A percentile compares a stretch with the other conserved stretches of the same genome.
These are phyloP conservation scores for Empidonax alnorum DNA, from an alignment of 2,113 vertebrate genomes.

Conservation along the genomic window DNA sequence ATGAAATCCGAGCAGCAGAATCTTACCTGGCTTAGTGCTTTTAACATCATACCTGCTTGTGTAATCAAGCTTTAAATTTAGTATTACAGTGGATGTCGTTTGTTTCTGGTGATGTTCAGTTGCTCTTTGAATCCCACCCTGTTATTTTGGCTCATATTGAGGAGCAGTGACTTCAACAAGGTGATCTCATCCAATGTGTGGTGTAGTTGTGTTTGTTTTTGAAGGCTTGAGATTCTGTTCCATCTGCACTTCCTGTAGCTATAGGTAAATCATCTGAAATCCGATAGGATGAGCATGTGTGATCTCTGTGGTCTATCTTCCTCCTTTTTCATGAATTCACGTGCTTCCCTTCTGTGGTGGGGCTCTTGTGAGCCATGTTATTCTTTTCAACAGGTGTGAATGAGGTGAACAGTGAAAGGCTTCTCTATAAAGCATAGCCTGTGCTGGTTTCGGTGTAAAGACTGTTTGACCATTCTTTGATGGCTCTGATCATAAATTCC, in stretches of 20 bases:
- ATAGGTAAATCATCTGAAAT: background rate
- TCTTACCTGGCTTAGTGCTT: background rate
- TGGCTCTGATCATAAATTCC: background rate
- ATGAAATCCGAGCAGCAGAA: background rate
- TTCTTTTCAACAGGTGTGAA: background rate
- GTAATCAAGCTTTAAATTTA: background rate
- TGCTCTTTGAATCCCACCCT: background rate
- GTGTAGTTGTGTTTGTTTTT: background rate
- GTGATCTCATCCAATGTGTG: background rate
- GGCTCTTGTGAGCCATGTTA: background rate
- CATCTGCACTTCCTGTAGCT: background rate
- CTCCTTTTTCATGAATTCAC: background rate
- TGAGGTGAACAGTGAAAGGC: background rate
- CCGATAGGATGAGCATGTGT: background rate
- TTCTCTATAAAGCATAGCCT: background rate
- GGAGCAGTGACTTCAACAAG: background rate
- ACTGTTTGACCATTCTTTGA: background rate
- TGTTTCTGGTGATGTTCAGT: background rate
- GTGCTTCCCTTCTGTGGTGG: rapidly evolving
- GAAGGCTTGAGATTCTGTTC: background rate
- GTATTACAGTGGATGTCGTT: background rate
- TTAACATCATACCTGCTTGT: background rate
- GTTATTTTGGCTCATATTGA: background rate
- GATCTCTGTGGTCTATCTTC: background rate
- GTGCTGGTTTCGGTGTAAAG: background rate